phyloP scores from a whole-genome alignment of 2,113 vertebrate genomes.

The Chionodraco myersi region DNA sequence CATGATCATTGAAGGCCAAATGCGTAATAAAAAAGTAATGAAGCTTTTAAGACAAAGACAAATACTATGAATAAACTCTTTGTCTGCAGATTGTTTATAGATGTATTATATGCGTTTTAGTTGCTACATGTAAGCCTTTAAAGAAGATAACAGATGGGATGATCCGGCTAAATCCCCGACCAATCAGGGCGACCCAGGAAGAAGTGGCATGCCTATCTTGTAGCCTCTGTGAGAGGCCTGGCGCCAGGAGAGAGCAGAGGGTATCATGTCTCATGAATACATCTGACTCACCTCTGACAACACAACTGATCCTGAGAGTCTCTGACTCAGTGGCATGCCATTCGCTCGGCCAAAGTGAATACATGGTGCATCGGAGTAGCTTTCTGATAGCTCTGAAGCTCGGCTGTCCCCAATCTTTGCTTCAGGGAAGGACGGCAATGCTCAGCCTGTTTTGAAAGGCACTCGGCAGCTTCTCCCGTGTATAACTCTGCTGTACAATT shows the following conservation, averaged over 20 bases:
- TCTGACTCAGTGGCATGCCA: slow-evolving; percentile 18
- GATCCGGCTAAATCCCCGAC: neutral
- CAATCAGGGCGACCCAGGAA: slow-evolving; percentile 10
- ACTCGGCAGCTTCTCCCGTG: neutral
- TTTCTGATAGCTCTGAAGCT: slow-evolving; percentile 18
- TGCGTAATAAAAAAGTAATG: no score
- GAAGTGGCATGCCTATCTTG: slow-evolving; percentile 8
- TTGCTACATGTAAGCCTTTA: neutral
- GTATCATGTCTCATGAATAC: slow-evolving; percentile 58
- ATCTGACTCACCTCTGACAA: slow-evolving; percentile 59
- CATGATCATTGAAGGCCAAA: no score
- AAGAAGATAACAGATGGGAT: neutral
- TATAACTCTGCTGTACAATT: slow-evolving; percentile 24
- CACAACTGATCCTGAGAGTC: slow-evolving; percentile 37
- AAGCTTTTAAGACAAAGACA: no score
- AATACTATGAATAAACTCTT: neutral
- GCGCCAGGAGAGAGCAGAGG: slow-evolving; percentile 16
- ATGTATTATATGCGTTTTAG: neutral
- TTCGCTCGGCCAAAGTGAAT: slow-evolving; percentile 41
- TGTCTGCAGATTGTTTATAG: neutral
- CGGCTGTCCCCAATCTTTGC: slow-evolving; percentile 15
- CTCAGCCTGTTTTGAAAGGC: slow-evolving; percentile 5
- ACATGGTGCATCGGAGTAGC: slow-evolving; percentile 39
- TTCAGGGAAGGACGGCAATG: neutral
- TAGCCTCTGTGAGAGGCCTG: slow-evolving; percentile 17